Percentiles rank a stretch among this genome's conserved stretches.
These are phyloP conservation scores for Olivierus martensii DNA, from an alignment of 1,140 invertebrate species.

Conservation along the genomic window DNA sequence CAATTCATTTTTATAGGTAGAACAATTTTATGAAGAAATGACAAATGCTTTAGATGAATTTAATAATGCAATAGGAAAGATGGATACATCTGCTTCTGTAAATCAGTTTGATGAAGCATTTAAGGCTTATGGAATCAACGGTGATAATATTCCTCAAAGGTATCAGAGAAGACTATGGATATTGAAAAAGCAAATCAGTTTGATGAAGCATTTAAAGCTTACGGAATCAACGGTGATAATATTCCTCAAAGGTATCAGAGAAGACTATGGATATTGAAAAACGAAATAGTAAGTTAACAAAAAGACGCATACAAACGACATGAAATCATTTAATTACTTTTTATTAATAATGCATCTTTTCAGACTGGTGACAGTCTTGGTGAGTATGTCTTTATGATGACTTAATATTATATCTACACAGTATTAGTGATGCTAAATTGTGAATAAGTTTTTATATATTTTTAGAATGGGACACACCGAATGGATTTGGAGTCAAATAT, in stretches of 20 bases:
- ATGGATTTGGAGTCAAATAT: no score
- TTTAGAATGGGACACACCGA: neutral
- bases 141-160: slow-evolving; percentile 4
- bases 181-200: slow-evolving; percentile 5
- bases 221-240: neutral
- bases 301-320: no score
- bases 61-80: neutral
- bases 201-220: slow-evolving; percentile 1
- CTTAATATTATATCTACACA: no score
- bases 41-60: neutral
- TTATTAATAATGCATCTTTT: slow-evolving; percentile 2
- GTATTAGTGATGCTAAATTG: no score
- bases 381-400: no score
- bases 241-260: slow-evolving; percentile 5
- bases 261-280: neutral
- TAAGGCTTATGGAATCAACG: neutral
- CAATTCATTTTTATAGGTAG: neutral
- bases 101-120: slow-evolving; percentile 2
- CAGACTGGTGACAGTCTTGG: slow-evolving; percentile 8
- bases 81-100: neutral
- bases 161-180: neutral
- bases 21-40: slow-evolving; percentile 1
- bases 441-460: no score
- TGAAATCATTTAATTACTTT: no score
- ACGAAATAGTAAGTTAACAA: slow-evolving; percentile 7